Conservation (phyloP, 2,113 vertebrate genomes). For the Dromiciops gliroides region DNA sequence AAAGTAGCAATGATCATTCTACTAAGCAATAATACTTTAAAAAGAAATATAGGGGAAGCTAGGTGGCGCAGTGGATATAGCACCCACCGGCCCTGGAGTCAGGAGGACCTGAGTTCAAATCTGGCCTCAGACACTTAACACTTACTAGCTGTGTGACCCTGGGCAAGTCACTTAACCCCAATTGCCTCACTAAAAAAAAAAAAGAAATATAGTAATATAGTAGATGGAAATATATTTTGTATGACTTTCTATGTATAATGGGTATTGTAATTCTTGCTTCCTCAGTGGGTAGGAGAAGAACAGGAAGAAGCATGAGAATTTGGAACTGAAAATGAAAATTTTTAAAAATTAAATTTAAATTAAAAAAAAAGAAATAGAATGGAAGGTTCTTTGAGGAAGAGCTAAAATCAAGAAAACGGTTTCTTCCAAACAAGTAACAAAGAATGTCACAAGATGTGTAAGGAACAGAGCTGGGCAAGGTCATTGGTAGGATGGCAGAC, state of each 20-base stretch:
- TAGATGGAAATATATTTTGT: not conserved
- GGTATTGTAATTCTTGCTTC: not conserved
- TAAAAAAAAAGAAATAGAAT: not conserved
- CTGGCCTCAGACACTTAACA: no score
- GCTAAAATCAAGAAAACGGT: not conserved
- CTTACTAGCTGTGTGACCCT: no score
- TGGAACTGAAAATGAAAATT: not conserved
- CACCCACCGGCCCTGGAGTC: no score
- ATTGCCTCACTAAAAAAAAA: no score
- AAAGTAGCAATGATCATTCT: not conserved
- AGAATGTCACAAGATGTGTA: not conserved
- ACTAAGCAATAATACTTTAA: not conserved
- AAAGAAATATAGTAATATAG: no score
- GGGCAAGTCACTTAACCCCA: no score
- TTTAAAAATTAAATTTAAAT: not conserved
- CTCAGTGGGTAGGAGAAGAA: not conserved
- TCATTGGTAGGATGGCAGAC: not conserved
- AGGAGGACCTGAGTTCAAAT: no score
- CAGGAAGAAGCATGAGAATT: not conserved
- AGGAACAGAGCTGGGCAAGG: not conserved
- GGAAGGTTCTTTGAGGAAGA: not conserved
- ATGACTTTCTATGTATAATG: not conserved
- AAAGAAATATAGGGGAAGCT: not conserved
- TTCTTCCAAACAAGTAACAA: not conserved
- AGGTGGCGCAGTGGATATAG: no score